Percentiles rank a stretch among this genome's conserved stretches.
These are phyloP conservation scores for Eriocheir sinensis DNA, from an alignment of 1,140 invertebrate genomes.

Conservation along the genomic window DNA sequence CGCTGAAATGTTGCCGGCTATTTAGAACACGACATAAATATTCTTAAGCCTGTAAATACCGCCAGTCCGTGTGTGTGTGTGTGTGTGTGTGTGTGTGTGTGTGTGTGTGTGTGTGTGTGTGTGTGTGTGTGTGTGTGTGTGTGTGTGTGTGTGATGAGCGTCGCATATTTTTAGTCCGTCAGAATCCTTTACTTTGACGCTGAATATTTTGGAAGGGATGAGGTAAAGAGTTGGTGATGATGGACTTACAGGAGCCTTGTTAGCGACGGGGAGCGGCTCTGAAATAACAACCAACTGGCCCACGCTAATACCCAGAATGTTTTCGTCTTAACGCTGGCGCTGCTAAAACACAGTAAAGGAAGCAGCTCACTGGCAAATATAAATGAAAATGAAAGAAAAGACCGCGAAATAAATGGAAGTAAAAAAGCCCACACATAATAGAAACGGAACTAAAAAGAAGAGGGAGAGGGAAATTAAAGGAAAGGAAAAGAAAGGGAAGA, in stretches of 20 bases:
- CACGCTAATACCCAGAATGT: no score
- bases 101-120: constrained; percentile 22
- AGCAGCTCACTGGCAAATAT: not conserved
- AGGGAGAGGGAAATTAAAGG: no score
- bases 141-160: not conserved
- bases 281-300: not conserved
- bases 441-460: no score
- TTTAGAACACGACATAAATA: no score
- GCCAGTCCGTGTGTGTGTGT: not conserved
- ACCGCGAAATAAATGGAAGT: no score
- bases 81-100: not conserved
- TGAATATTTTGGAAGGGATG: not conserved
- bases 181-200: no score
- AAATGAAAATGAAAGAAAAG: not conserved
- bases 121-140: not conserved
- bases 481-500: not conserved
- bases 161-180: no score
- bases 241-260: not conserved
- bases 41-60: no score
- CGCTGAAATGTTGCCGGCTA: no score
- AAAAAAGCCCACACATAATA: not conserved
- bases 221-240: not conserved
- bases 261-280: not conserved
- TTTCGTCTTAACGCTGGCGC: no score
- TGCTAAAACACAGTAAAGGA: not conserved